Conservation (phyloP, 2,113 vertebrate genomes). For the Bubo bubo region DNA sequence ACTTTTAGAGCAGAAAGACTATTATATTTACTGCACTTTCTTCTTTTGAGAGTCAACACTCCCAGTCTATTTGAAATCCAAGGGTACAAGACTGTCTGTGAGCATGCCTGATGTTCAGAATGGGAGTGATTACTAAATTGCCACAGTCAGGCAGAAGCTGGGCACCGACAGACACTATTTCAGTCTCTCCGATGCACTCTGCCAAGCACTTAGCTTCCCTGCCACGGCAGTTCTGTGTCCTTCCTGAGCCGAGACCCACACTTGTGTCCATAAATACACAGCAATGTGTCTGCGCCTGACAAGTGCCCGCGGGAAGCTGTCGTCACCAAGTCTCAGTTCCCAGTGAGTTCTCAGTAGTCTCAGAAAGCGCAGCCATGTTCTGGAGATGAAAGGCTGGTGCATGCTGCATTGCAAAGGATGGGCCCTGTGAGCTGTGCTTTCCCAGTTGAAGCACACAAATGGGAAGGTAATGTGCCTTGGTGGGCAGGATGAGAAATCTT, state of each 20-base stretch:
- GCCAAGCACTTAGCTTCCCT: not conserved
- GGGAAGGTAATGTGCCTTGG: not conserved
- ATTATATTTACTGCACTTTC: constrained; percentile 28
- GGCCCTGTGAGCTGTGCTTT: not conserved
- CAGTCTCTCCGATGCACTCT: not conserved
- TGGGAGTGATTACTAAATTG: not conserved
- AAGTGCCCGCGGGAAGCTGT: not conserved
- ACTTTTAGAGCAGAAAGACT: constrained; percentile 32
- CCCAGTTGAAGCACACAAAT: not conserved
- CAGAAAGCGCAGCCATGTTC: not conserved
- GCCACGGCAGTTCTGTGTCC: not conserved
- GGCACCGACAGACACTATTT: not conserved
- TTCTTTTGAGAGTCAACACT: not conserved
- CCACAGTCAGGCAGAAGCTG: not conserved
- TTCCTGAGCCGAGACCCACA: not conserved
- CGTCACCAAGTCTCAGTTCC: not conserved
- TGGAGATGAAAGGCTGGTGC: not conserved
- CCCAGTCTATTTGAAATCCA: not conserved
- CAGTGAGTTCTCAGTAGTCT: not conserved
- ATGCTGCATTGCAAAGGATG: not conserved
- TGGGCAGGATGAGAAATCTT: not conserved
- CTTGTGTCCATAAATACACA: constrained; percentile 6
- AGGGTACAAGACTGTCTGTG: not conserved
- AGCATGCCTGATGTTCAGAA: not conserved
- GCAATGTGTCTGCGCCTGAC: constrained; percentile 16